Conservation (phyloP, 2,113 vertebrate genomes). For the Plecturocebus donacophilus region DNA sequence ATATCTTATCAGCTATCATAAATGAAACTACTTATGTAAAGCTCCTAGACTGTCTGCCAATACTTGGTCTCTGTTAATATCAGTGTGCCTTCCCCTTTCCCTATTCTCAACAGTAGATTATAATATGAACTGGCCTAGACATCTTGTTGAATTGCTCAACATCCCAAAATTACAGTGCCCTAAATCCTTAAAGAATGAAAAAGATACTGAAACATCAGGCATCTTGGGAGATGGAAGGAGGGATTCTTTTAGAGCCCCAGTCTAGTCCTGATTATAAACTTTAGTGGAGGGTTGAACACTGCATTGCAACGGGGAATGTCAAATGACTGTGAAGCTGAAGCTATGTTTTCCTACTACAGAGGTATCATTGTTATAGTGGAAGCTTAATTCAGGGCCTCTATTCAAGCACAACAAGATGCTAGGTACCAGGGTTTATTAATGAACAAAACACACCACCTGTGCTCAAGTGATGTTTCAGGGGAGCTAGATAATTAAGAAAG, state of each 20-base stretch:
- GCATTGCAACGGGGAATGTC: neutral
- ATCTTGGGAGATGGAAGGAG: neutral
- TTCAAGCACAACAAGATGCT: neutral
- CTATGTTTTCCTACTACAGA: neutral
- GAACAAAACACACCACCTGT: neutral
- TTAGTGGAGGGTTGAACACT: neutral
- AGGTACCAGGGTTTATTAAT: neutral
- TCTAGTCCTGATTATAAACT: neutral
- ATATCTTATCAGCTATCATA: neutral
- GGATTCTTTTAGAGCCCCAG: neutral
- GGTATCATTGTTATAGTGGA: neutral
- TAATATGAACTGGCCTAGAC: neutral
- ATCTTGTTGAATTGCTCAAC: neutral
- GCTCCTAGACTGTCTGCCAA: neutral
- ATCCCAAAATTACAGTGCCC: neutral
- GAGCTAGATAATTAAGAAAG: neutral
- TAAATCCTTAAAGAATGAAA: neutral
- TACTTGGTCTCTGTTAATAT: neutral
- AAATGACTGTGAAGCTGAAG: neutral
- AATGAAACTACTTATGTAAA: neutral
- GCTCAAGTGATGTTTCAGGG: neutral
- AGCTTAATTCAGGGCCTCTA: neutral
- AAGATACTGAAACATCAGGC: neutral
- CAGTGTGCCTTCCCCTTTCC: neutral
- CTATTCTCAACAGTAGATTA: neutral